Evolutionary conservation across 1,140 invertebrate genomes (phyloP).

Genomic region (Drosophila mayri): DNA sequence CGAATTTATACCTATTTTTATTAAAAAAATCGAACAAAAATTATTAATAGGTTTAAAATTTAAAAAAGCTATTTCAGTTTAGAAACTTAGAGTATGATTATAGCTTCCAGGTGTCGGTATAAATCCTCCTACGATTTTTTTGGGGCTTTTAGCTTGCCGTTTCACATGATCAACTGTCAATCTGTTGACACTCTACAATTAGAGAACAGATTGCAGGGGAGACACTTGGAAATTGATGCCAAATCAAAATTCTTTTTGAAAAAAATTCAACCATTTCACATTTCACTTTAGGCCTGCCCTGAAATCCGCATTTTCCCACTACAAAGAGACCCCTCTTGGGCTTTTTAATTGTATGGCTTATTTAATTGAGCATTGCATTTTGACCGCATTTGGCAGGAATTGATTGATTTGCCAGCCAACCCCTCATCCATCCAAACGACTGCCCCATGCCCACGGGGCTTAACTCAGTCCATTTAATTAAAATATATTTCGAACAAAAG

Average conservation of each 20-base stretch:
- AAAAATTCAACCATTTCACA: slow-evolving; percentile 14
- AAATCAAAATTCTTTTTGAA: slow-evolving; percentile 2
- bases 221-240: slow-evolving; percentile 10
- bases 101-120: neutral
- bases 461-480: slow-evolving; percentile 54
- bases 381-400: slow-evolving; percentile 49
- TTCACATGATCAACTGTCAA: slow-evolving; percentile 30
- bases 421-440: slow-evolving; percentile 15
- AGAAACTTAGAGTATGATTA: slow-evolving; percentile 8
- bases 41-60: too few relatives aligned
- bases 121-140: neutral
- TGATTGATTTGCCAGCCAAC: slow-evolving; percentile 42
- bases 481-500: slow-evolving; percentile 47
- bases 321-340: slow-evolving; percentile 28
- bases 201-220: slow-evolving; percentile 4
- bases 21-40: too few relatives aligned
- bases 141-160: slow-evolving; percentile 25
- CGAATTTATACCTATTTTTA: too few relatives aligned
- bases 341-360: slow-evolving; percentile 45
- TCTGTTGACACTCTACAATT: slow-evolving; percentile 16
- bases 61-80: neutral
- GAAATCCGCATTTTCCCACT: slow-evolving; percentile 14
- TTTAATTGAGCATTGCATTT: slow-evolving; percentile 53
- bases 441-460: slow-evolving; percentile 26
- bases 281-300: slow-evolving; percentile 10